Base-by-base conservation (phyloP, 2,888 invertebrate genomes). In the Dendrolimus pini region DNA sequence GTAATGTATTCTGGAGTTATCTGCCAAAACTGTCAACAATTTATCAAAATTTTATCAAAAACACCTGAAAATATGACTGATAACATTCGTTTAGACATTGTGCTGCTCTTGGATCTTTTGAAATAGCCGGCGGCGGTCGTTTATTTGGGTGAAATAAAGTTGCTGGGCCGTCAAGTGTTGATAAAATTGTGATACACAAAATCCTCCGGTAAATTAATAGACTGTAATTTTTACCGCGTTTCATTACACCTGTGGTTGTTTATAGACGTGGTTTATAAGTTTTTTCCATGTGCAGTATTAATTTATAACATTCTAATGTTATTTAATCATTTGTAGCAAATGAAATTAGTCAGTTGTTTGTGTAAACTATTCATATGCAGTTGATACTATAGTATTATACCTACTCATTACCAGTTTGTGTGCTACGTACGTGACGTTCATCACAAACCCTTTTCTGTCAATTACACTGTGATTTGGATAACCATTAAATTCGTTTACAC, bases 31-130 rank as follows among this genome's bases (percentile, higher is more conserved):
- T 71, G 71, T 67, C 70, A 71, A 68, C 67, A 70, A 66, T 63
- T 76, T 80, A 81, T 80, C 80, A 72, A 78, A 79, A 74, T 80
- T 68, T 80, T 77, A 82, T 79, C 78, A 77, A 82, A 82, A 82
- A 77, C 74, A 75, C 73, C 70, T 71, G 75, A 79, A 82, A 78
- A 77, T 81, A 83, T 85, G 85, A 83, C 82, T 84, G 82, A 78
- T 85, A 85, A 77, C 78, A 80, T 78, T 79, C 75, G 77, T 74
- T 72, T 75, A 63, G 68, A 69, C 67, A 67, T 58, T 67, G 58
- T 70, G 72, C 70, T 66, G 62, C 66, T 65, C 62, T 67, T 60
- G 60, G 62, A 61, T 61, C 65, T 63, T 62, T 67, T 69, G 62
- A 77, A 76, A 79, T 80, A 83, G 72, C 61, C 64, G 61, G 47